Evolutionary conservation across 2,888 invertebrate species (phyloP), one percentile per base, ranked within the genome.

Genomic region (Leucophenga maculata): DNA sequence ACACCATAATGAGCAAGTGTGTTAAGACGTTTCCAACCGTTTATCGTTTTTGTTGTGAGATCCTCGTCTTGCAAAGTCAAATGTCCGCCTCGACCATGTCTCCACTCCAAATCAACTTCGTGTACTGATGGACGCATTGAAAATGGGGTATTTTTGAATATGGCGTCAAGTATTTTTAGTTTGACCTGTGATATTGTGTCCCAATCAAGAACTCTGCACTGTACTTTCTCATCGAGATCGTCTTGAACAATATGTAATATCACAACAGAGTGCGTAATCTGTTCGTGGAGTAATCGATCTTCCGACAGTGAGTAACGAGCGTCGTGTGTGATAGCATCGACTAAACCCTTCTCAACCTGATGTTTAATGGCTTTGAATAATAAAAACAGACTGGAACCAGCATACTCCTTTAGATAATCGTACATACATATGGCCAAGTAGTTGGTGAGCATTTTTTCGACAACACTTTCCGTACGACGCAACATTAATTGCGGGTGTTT

Each of bases 141-240:
- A 89, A 96, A 97, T 22, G 99, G 98, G 60, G 97, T 97, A 88
- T 98, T 98, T 90, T 97, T 97, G 89, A 98, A 99, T 57, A 99
- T 91, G 31, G 97, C 94, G 89, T 99, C 99, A 78, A 99, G 91
- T 79, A 98, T 97, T 91, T 99, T 99, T 32, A 95, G 94, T 89
- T 99, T 99, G 8, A 99, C 97, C 90, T 99, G 99, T 75, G 96
- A 96, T 89, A 99, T 97, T 69, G 98, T 98, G 91, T 99, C 99
- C 92, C 98, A 99, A 90, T 98, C 98, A 82, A 99, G 91, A 32
- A 99, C 98, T 90, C 96, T 96, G 88, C 97, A 97, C 86, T 97
- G 96, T 67, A 97, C 93, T 89, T 97, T 97, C 87, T 98, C 98
- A 87, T 97, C 96, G 71, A 96, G 92, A 88, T 97, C 97, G 86